phyloP scores from a whole-genome alignment of 92 coral and sea anemone species.

The Meandrina meandrites region DNA sequence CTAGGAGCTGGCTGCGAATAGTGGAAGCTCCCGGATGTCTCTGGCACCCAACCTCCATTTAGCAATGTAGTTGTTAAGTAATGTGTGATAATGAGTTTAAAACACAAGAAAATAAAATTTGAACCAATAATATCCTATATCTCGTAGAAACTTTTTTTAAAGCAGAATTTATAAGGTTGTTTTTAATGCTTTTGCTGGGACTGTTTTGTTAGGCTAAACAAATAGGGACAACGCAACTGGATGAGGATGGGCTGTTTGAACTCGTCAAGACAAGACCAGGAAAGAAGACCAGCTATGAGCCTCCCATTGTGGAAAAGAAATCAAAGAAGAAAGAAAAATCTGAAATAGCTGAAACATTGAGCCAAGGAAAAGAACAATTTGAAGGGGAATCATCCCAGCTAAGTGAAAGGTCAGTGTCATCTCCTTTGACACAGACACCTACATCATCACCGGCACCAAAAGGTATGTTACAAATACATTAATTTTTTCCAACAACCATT shows the following conservation, averaged over 20 bases:
- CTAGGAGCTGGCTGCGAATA: too few species aligned
- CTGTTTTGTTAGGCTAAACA: conserved; percentile 65
- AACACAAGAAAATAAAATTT: too few species aligned
- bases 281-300: conserved; percentile 58
- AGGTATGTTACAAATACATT: conserved; percentile 42
- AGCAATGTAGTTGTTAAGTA: too few species aligned
- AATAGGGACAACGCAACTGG: conserved; percentile 74
- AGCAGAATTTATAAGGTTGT: too few species aligned
- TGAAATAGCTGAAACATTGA: conserved; percentile 10
- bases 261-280: conserved; percentile 73
- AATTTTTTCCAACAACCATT: too few species aligned
- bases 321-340: conserved; percentile 24
- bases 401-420: conserved; percentile 36
- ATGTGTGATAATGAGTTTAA: too few species aligned
- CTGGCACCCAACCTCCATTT: too few species aligned
- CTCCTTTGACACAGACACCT: conserved; percentile 72
- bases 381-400: conserved; percentile 38
- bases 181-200: too few species aligned
- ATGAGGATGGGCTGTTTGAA: conserved; percentile 86
- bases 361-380: conserved; percentile 13
- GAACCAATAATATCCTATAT: too few species aligned
- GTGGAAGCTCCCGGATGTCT: too few species aligned
- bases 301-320: conserved; percentile 38
- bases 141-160: too few species aligned
- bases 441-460: conserved; percentile 46